Conservation (phyloP, 2,113 vertebrate genomes). For the Lichenostomus cassidix region DNA sequence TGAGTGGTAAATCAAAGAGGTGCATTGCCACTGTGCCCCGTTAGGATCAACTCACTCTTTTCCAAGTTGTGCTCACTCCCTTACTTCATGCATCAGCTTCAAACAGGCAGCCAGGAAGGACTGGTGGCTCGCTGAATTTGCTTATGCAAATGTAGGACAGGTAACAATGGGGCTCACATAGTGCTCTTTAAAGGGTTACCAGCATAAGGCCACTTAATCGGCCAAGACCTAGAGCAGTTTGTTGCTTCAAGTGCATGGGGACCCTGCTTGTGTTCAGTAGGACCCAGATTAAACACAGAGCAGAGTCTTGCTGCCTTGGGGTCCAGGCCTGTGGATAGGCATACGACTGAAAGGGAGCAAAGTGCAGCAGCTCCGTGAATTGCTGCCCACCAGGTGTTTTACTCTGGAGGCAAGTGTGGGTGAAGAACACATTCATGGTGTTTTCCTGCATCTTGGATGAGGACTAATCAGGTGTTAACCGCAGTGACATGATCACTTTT, state of each 20-base stretch:
- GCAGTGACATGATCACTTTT: background rate
- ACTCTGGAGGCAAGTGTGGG: background rate
- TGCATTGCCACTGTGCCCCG: background rate
- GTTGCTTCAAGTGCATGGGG: background rate
- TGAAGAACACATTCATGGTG: background rate
- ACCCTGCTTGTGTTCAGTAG: background rate
- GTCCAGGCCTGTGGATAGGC: background rate
- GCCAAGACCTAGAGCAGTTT: background rate
- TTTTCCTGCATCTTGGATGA: background rate
- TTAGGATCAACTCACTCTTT: background rate
- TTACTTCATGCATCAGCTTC: background rate
- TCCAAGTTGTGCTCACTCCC: background rate
- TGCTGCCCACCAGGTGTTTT: background rate
- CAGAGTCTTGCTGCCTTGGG: background rate
- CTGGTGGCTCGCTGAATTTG: background rate
- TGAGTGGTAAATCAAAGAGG: background rate
- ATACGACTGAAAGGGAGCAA: rapidly evolving
- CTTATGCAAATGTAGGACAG: background rate
- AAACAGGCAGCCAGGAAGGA: background rate
- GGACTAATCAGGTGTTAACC: background rate
- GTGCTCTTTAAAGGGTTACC: background rate
- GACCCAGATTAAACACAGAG: background rate
- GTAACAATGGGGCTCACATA: rapidly evolving
- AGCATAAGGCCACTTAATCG: background rate
- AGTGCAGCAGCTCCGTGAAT: background rate